These are phyloP conservation scores for Copidosoma aretas DNA, from an alignment of 2,888 invertebrate genomes.

Conservation along the genomic window DNA sequence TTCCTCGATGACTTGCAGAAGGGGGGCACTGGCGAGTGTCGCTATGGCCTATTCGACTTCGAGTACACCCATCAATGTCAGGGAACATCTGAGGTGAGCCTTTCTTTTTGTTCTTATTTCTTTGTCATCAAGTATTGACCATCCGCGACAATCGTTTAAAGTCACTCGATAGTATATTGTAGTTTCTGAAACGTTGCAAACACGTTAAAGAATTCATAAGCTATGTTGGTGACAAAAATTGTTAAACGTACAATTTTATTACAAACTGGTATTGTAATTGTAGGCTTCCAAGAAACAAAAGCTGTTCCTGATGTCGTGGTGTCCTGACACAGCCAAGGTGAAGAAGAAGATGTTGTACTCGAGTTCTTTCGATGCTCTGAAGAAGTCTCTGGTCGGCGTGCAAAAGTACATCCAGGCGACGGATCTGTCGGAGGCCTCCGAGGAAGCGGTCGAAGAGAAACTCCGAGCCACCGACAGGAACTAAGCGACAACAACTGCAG, in stretches of 20 bases:
- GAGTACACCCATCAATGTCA: conserved; percentile 98
- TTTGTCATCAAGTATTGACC: too few relatives aligned
- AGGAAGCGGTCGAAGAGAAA: conserved; percentile 92
- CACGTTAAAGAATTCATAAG: neutral
- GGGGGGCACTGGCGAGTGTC: conserved; percentile 93
- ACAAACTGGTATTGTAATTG: conserved; percentile 19
- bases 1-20: conserved; percentile 92
- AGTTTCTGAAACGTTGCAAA: too few relatives aligned
- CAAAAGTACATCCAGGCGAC: conserved; percentile 98
- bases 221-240: neutral
- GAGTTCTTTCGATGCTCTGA: conserved; percentile 97
- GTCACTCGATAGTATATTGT: too few relatives aligned
- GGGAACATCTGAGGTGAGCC: conserved; percentile 83
- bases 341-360: conserved; percentile 82
- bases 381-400: conserved; percentile 94
- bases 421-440: conserved; percentile 91
- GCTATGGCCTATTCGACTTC: conserved; percentile 97
- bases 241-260: too few relatives aligned
- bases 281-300: conserved; percentile 95
- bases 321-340: conserved; percentile 96
- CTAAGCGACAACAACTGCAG: conserved; percentile 61
- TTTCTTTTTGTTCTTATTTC: neutral
- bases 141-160: too few relatives aligned
- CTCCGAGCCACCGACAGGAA: conserved; percentile 94
- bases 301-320: conserved; percentile 97